Evolutionary conservation across 1,140 invertebrate genomes (phyloP).

Genomic region (Bombyx mori): ASM3026992v2 NC_085119.1:9678501-9679000

Average conservation of each 20-base stretch:
- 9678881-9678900: constrained; percentile 26
- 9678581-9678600: constrained; percentile 69
- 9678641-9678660: constrained; percentile 70
- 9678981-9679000: too few relatives aligned
- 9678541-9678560: constrained; percentile 48
- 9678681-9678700: constrained; percentile 70
- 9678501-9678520: constrained; percentile 56
- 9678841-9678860: constrained; percentile 71
- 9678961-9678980: too few relatives aligned
- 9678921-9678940: too few relatives aligned
- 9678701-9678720: constrained; percentile 69
- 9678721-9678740: constrained; percentile 71
- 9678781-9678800: constrained; percentile 71
- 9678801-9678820: constrained; percentile 72
- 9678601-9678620: constrained; percentile 71
- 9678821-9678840: constrained; percentile 66
- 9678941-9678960: too few relatives aligned
- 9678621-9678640: constrained; percentile 70
- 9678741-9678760: constrained; percentile 70
- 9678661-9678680: constrained; percentile 70
- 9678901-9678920: too few relatives aligned
- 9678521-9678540: constrained; percentile 50
- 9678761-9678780: constrained; percentile 71
- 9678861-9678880: constrained; percentile 71
- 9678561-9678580: constrained; percentile 42